Base-by-base conservation (phyloP, 2,113 vertebrate genomes). In the Glareola pratincola region DNA sequence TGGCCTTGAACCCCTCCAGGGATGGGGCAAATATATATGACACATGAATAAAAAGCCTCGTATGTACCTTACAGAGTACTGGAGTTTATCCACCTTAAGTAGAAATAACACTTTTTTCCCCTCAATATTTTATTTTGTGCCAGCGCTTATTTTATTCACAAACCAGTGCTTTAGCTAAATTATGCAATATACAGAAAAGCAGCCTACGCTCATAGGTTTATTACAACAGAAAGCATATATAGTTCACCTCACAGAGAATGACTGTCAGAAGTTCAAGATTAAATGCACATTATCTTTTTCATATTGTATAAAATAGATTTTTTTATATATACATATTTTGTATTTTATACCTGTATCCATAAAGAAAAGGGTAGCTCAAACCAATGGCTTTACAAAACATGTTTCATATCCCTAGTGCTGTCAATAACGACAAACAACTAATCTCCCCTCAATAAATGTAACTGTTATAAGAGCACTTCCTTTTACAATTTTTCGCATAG, bases 371-470 rank as follows among this genome's bases (percentile, higher is more conserved):
- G 12, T 69, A 91, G 51, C 24, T 60, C 32, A 59, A 93, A 69
- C 21, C 71, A 66, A 84, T 18, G 36, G 41, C 69, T 92, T 94
- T 94, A 88, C 94, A 82, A 97, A 97, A 91, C 36, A 27, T 6
- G 12, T 92, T 92, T 94, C 85, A 94, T 56, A 94, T 80, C 94
- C 53, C 76, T 15, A 56, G 51, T 1, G 2, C 73, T 90, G 54
- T 88, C 96, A 96, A 88, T 92, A 95, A 83, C 24, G 67, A 94
- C 72, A 84, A 96, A 92, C 21, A 89, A 30, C 78, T 93, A 85
- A 94, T 95, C 48, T 90, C 76, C 23, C 9, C 73, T 96, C 94
- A 39, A 66, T 90, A 97, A 96, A 80, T n/a, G 9, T 81, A 73
- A 81, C 68, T 74, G 93, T 94, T 92, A 62, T 41, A 59, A 45